Base-by-base conservation (phyloP, 2,113 vertebrate genomes). In the Camelus bactrianus region DNA sequence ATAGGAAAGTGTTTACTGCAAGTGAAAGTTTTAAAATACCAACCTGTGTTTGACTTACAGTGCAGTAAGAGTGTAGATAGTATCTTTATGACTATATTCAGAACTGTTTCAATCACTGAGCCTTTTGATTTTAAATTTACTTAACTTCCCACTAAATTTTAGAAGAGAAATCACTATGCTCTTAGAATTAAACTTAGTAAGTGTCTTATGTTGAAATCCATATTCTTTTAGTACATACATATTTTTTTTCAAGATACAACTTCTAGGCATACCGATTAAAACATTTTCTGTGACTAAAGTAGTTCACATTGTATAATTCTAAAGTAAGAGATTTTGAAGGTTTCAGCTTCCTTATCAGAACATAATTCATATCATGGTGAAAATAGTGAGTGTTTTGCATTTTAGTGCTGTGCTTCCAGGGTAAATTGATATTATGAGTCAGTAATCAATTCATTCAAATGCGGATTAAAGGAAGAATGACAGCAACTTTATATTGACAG, bases 381-480 rank as follows among this genome's bases (percentile, higher is more conserved):
- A 98, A 98, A 96, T 95, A 95, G 94, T 98, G 85, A 97, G 73
- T 98, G 91, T 98, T 98, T 97, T 91, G n/a, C 95, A 97, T 98
- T 98, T 98, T 98, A 97, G 92, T 98, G 77, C 97, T 97, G 12
- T 98, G 90, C 97, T 98, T 98, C 97, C 76, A 91, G 97, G 97
- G 93, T 97, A 98, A 97, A 98, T 98, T 98, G 97, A 98, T 98
- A 97, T 95, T 97, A 80, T 91, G 94, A 97, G 97, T 38, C 48
- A 97, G 97, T 97, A 97, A 0, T 93, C 98, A 96, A 96, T 95
- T 98, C 96, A 97, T 95, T 98, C 97, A 98, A 98, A 96, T 98
- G 96, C 98, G 97, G 96, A 97, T 97, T 98, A 98, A 98, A 97
- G 96, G 93, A 97, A 98, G 97, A 98, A 98, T 98, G 98, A 98